Percentiles rank a stretch among this genome's conserved stretches.
phyloP scores from a whole-genome alignment of 2,888 invertebrate species.

The Bibio marci region DNA sequence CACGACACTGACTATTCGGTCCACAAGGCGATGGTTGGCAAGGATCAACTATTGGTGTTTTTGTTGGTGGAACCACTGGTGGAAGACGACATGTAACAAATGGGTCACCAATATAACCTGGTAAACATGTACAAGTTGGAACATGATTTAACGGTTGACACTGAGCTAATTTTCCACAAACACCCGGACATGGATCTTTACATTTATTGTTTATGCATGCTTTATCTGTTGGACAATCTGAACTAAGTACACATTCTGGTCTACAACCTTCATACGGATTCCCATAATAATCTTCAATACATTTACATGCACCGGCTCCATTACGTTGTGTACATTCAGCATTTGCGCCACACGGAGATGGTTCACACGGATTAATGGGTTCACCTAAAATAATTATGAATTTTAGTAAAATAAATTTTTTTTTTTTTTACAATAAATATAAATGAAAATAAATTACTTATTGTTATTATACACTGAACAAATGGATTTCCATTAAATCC shows the following conservation, averaged over 20 bases:
- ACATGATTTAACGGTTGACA: constrained; percentile 73
- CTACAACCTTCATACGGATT: constrained; percentile 76
- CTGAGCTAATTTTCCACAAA: constrained; percentile 67
- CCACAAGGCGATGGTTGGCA: constrained; percentile 70
- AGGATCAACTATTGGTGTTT: constrained; percentile 26
- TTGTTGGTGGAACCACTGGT: constrained; percentile 17
- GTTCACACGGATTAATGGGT: constrained; percentile 57
- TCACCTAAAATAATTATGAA: constrained; percentile 17
- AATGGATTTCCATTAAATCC: constrained; percentile 73
- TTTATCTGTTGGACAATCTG: constrained; percentile 68
- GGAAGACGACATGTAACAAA: constrained; percentile 34
- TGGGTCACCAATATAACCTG: constrained; percentile 60
- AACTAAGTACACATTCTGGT: constrained; percentile 73
- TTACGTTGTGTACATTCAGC: constrained; percentile 60
- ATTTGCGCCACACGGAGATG: constrained; percentile 75
- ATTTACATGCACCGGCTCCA: constrained; percentile 64
- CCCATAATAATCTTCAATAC: constrained; percentile 64
- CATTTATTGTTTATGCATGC: constrained; percentile 74
- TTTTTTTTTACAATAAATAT: background rate
- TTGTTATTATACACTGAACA: constrained; percentile 44
- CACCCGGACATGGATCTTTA: constrained; percentile 69
- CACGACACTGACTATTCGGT: constrained; percentile 60
- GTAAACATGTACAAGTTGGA: constrained; percentile 64
- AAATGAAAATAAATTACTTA: background rate
- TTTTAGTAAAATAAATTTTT: background rate